Percentiles rank a stretch among this genome's conserved stretches.
phyloP scores from a whole-genome alignment of 2,113 vertebrate genomes.

The Gopherus evgoodei region DNA sequence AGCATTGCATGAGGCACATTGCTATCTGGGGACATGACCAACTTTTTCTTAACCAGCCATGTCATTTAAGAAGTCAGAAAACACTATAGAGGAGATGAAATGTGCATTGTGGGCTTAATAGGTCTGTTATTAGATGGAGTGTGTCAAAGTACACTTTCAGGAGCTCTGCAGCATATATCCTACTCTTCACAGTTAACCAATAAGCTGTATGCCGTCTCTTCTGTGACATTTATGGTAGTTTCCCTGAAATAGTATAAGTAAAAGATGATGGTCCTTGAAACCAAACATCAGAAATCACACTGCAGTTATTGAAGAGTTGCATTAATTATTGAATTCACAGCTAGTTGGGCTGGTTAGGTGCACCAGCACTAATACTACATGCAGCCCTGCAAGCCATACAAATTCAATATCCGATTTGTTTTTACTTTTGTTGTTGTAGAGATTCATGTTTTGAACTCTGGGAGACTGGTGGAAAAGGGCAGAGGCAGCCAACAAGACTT shows the following conservation, averaged over 20 bases:
- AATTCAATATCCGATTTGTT: fast-evolving
- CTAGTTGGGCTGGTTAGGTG: background rate
- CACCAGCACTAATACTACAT: background rate
- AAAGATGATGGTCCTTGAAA: constrained; percentile 4
- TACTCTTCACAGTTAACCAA: constrained; percentile 2
- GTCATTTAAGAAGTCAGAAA: constrained; percentile 44
- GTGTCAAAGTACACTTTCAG: background rate
- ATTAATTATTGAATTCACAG: constrained; percentile 32
- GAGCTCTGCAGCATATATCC: background rate
- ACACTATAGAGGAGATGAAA: background rate
- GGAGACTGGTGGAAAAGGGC: background rate
- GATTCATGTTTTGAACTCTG: fast-evolving
- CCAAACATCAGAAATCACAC: background rate
- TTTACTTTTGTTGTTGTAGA: background rate
- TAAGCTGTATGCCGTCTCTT: background rate
- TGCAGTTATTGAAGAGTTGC: background rate
- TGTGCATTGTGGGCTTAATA: constrained; percentile 3
- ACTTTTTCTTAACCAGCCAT: constrained; percentile 60
- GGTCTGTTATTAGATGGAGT: constrained; percentile 46
- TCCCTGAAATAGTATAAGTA: background rate
- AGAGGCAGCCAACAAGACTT: background rate
- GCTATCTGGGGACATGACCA: constrained; percentile 68
- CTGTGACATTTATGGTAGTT: background rate
- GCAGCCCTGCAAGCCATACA: background rate
- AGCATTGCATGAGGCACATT: constrained; percentile 39